A percentile compares a stretch with the other conserved stretches of the same genome.
These are phyloP conservation scores for Digitonthophagus gazella DNA, from an alignment of 2,888 invertebrate species.

Conservation along the genomic window DNA sequence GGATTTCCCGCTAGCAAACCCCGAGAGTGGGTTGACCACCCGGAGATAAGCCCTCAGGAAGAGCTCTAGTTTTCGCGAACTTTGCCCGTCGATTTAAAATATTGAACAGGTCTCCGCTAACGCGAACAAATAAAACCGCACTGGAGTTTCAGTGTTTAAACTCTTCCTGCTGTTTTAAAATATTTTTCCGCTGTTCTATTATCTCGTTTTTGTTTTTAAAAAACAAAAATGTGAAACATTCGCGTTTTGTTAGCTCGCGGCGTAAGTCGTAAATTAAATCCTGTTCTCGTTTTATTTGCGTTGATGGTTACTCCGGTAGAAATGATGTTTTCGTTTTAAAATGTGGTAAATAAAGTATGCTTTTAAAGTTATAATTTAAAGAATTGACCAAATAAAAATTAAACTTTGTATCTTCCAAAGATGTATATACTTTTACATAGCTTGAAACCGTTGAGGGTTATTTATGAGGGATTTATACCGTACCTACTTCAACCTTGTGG, in stretches of 20 bases:
- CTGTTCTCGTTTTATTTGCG: neutral
- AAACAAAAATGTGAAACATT: neutral
- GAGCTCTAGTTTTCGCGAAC: neutral
- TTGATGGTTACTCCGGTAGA: neutral
- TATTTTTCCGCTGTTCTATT: neutral
- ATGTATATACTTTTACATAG: too few relatives aligned
- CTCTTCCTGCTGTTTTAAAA: neutral
- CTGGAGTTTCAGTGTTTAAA: neutral
- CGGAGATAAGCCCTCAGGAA: neutral
- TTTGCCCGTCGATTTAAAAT: neutral
- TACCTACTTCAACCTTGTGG: too few relatives aligned
- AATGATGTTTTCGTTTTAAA: too few relatives aligned
- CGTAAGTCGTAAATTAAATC: neutral
- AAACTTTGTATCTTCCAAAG: too few relatives aligned
- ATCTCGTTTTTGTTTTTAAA: neutral
- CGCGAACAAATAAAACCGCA: neutral
- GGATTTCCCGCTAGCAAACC: neutral
- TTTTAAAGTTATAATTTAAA: too few relatives aligned
- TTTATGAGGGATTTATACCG: too few relatives aligned
- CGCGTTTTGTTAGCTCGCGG: neutral
- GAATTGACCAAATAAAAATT: too few relatives aligned
- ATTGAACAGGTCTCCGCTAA: neutral
- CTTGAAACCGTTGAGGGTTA: too few relatives aligned
- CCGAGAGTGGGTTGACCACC: neutral
- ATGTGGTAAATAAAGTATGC: too few relatives aligned